Evolutionary conservation across 2,797 vertebrate genomes (phyloP).

Genomic region (Tachyglossus aculeatus): DNA sequence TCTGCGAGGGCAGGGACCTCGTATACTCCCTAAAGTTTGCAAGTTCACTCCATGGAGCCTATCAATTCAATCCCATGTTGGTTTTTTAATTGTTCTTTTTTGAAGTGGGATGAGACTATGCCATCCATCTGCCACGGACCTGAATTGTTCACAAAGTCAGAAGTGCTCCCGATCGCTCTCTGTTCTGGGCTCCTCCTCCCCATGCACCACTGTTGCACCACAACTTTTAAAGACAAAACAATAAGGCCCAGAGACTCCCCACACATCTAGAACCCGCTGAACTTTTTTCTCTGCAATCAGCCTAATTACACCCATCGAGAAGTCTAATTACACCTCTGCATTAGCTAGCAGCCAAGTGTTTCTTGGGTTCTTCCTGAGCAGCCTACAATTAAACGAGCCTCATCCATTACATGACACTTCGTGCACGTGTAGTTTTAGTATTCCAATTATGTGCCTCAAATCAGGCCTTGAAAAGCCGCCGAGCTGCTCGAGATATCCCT

Average conservation of each 20-base stretch:
- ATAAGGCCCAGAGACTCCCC: conserved; percentile 48
- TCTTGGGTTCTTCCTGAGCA: conserved; percentile 81
- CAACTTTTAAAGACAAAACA: conserved; percentile 37
- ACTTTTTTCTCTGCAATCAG: conserved; percentile 85
- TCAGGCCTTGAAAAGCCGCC: conserved; percentile 79
- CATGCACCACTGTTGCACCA: conserved; percentile 18
- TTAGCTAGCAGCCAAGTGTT: conserved; percentile 87
- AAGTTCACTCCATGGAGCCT: no score
- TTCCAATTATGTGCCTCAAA: conserved; percentile 84
- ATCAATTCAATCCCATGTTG: no score
- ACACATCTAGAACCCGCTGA: conserved; percentile 79
- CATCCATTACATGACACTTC: conserved; percentile 88
- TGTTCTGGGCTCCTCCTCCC: not conserved
- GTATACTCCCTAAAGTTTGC: no score
- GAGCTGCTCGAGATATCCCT: conserved; percentile 53
- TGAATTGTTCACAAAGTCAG: no score
- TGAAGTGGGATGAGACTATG: no score
- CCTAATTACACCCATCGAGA: conserved; percentile 90
- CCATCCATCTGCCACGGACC: no score
- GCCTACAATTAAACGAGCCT: conserved; percentile 87
- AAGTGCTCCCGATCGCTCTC: no score
- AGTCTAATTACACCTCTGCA: conserved; percentile 90
- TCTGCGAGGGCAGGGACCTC: no score
- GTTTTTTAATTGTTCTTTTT: no score
- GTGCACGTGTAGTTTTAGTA: conserved; percentile 79